Base-by-base conservation (phyloP, 2,888 invertebrate genomes). In the Micoletzkya japonica region DNA sequence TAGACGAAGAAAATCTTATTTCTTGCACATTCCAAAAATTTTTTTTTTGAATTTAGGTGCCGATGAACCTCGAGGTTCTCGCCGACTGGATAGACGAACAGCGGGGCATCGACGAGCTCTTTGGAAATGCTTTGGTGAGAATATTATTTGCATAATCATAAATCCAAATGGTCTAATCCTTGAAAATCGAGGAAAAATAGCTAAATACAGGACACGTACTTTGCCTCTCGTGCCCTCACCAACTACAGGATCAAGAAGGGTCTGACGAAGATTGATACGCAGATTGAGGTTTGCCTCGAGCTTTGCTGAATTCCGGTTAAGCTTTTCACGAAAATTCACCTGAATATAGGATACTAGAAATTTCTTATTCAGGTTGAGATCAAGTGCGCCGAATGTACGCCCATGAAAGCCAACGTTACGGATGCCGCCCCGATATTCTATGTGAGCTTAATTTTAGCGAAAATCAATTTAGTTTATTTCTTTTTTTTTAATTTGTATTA, bases 51-150 rank as follows among this genome's bases (percentile, higher is more conserved):
- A 54, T 54, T 54, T 24, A 63, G 63, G 56, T 67, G 10, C 67
- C 67, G 14, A 56, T 82, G 56, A 78, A 84, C 63, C 80, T 83
- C 71, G 82, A 82, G n/a, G 64, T 76, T 0, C 72, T 84, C 14
- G 80, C 81, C 32, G 81, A 82, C 70, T 84, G 84, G 84, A 74
- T 84, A 57, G 77, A 76, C 32, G 82, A 84, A 44, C 81, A 84
- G 67, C 78, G 82, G 68, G 66, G 71, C 7, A 72, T 71, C 24
- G 76, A 77, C 70, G 77, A 77, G 30, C 71, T 74, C 7, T 84
- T 74, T 63, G 78, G 78, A 60, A 79, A 74, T 37, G 80, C 81
- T 4, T 28, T 84, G 69, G 82, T 81, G 28, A 63, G 36, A 32
- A 17, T 36, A 50, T 44, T 44, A 7, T 20, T 64, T 32, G 39